Base-by-base conservation (phyloP, 2,113 vertebrate genomes). In the Lepisosteus oculatus region DNA sequence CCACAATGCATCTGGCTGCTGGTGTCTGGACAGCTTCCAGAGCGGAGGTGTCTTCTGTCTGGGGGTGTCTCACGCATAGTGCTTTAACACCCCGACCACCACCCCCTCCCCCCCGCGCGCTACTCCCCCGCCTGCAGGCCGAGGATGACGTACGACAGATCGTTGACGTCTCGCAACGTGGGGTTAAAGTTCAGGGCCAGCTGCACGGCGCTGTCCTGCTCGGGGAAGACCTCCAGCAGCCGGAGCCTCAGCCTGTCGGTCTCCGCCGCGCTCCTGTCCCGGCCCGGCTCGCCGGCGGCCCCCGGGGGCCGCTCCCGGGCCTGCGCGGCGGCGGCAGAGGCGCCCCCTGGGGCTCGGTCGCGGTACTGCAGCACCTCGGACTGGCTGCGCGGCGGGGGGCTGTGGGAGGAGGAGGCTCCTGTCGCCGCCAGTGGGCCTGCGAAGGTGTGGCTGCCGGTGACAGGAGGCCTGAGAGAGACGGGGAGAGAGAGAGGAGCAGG, bases 131-230 rank as follows among this genome's bases (percentile, higher is more conserved):
- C 55, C 67, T 85, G 72, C 61, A 91, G 82, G 67, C 92, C 85
- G 70, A 95, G 78, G 11, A 96, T 82, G 13, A 90, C 82, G 66
- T 90, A 82, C 0, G 94, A 94, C 51, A 96, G 90, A 2, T 87
- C 78, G 17, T 93, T 95, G 43, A 95, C 81, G 81, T 95, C 92
- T 1, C 74, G 88, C 76, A 91, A 84, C 2, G 72, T 61, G 0
- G 91, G 88, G 69, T 95, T 85, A 51, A 83, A 81, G 81, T 92
- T 90, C 41, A 96, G 88, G 43, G 92, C 87, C 78, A 93, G 88
- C 15, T 89, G 88, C 71, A 96, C 91, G 72, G 87, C 84, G 72
- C 84, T 84, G 66, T 94, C 89, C 84, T 95, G 93, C n/a, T 76
- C 90, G 0, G 81, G 83, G 65, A 96, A 96, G 29, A 96, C 88